Evolutionary conservation across 2,797 vertebrate genomes (phyloP).

Genomic region (Graptemys geographica): DNA sequence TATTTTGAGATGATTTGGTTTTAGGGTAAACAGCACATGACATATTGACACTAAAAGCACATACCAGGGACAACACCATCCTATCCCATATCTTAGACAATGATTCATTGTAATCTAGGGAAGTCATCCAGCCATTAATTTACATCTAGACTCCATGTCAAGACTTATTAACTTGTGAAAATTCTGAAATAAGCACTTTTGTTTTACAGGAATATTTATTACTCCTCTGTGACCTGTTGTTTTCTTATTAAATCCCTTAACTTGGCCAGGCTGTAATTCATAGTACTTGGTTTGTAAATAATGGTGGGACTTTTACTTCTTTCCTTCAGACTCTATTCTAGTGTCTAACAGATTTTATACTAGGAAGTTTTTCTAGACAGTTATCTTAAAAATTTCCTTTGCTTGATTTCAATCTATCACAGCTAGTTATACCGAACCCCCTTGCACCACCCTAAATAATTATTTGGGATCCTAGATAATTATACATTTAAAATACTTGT

Average conservation of each 20-base stretch:
- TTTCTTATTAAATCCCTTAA: neutral
- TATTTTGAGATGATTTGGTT: neutral
- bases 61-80: neutral
- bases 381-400: neutral
- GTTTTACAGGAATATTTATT: neutral
- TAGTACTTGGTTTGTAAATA: neutral
- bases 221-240: too few species aligned
- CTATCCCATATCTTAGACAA: neutral
- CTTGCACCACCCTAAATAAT: neutral
- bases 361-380: neutral
- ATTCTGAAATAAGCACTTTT: constrained; percentile 4
- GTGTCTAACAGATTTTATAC: neutral
- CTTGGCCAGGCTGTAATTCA: neutral
- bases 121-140: neutral
- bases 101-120: neutral
- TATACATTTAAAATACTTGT: constrained; percentile 19
- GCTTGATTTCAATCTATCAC: constrained; percentile 8
- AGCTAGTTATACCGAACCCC: neutral
- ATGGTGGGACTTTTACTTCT: constrained; percentile 10
- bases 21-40: neutral
- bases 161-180: neutral
- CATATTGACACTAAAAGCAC: neutral
- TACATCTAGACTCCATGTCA: neutral
- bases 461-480: neutral
- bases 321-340: neutral